phyloP scores from a whole-genome alignment of 1,140 invertebrate species.

The Platorchestia sp. region DNA sequence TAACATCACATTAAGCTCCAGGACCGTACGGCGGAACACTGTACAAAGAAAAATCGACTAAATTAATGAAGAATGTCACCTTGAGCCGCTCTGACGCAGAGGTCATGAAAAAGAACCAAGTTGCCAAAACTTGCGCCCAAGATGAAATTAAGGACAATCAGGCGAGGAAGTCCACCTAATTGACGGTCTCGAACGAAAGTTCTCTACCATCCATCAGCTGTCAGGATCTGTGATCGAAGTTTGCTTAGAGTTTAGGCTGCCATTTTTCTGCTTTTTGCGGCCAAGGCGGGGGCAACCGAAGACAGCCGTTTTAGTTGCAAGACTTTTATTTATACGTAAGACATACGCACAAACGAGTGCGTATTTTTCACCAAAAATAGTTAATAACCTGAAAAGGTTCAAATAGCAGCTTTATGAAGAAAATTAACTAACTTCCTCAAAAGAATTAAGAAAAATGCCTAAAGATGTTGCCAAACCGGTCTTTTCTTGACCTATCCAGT shows the following conservation, averaged over 20 bases:
- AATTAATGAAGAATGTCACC: neutral
- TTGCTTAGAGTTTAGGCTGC: neutral
- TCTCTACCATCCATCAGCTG: neutral
- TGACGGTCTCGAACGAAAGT: neutral
- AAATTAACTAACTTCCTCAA: neutral
- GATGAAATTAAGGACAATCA: conserved; percentile 1
- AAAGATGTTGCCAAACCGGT: neutral
- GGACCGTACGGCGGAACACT: too few relatives aligned
- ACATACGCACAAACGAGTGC: neutral
- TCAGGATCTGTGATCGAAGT: neutral
- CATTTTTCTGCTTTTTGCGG: neutral
- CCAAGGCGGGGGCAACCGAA: neutral
- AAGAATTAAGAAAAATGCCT: neutral
- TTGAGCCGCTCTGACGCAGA: neutral
- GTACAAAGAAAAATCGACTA: too few relatives aligned
- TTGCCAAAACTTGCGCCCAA: neutral
- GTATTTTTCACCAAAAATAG: neutral
- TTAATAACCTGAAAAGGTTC: neutral
- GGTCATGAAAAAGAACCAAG: neutral
- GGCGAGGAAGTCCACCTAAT: neutral
- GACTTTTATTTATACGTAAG: neutral
- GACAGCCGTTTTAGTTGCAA: neutral
- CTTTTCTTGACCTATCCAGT: neutral
- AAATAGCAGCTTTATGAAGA: neutral
- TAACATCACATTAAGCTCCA: too few relatives aligned